A percentile compares a stretch with the other conserved stretches of the same genome.
Evolutionary conservation across 2,888 invertebrate genomes (phyloP).

Genomic region (Drosophila quinaria): DNA sequence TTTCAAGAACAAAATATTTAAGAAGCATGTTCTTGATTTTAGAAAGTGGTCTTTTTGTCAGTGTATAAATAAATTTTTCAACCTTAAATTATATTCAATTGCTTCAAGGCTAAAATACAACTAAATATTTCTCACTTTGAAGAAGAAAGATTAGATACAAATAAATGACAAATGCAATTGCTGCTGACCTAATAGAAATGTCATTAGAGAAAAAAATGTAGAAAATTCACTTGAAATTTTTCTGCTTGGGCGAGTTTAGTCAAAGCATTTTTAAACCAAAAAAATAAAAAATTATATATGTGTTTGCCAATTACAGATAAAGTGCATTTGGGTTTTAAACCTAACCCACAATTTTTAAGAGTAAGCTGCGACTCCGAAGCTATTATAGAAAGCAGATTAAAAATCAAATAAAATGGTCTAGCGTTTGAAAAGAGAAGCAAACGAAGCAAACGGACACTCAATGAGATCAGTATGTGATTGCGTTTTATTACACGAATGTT

Average conservation of each 20-base stretch:
- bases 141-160: slow-evolving; percentile 6
- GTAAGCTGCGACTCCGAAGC: slow-evolving; percentile 28
- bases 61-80: too few species aligned
- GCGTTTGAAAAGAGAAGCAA: slow-evolving; percentile 36
- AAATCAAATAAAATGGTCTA: slow-evolving; percentile 72
- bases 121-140: background rate
- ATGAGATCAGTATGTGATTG: slow-evolving; percentile 70
- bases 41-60: too few species aligned
- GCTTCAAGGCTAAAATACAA: background rate
- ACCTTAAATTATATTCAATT: too few species aligned
- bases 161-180: slow-evolving; percentile 23
- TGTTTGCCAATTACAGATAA: slow-evolving; percentile 49
- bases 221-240: slow-evolving; percentile 14
- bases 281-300: slow-evolving; percentile 23
- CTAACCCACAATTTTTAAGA: background rate
- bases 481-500: slow-evolving; percentile 55
- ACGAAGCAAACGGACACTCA: slow-evolving; percentile 37
- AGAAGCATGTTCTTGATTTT: too few species aligned
- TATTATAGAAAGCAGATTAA: slow-evolving; percentile 63
- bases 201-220: slow-evolving; percentile 38
- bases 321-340: slow-evolving; percentile 28
- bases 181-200: slow-evolving; percentile 31
- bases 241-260: background rate
- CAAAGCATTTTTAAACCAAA: slow-evolving; percentile 45
- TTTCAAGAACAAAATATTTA: too few species aligned